A percentile compares a stretch with the other conserved stretches of the same genome.
Evolutionary conservation across 2,113 vertebrate species (phyloP).

Genomic region (Rynchops niger): DNA sequence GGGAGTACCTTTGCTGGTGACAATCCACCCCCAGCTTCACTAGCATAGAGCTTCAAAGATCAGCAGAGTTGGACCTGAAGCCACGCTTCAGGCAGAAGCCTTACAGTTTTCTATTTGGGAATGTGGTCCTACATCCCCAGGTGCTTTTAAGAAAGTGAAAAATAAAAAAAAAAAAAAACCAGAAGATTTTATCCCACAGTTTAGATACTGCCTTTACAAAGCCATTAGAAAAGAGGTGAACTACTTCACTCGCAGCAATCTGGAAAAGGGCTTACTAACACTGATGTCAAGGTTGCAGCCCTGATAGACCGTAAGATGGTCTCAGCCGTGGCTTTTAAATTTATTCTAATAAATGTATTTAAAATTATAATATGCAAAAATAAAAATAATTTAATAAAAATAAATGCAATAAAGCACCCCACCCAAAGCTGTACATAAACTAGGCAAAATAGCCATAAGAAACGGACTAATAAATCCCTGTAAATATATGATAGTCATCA

Average conservation of each 20-base stretch:
- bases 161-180: neutral
- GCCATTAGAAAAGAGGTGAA: neutral
- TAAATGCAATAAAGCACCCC: neutral
- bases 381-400: neutral
- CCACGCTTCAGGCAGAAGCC: neutral
- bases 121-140: neutral
- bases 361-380: too few species aligned
- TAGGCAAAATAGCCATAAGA: neutral
- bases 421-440: neutral
- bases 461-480: neutral
- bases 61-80: neutral
- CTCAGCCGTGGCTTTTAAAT: neutral
- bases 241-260: neutral
- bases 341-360: neutral
- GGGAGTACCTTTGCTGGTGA: neutral
- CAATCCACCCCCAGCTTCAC: neutral
- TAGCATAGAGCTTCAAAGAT: neutral
- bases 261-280: neutral
- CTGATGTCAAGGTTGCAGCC: neutral
- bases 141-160: neutral
- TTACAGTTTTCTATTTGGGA: neutral
- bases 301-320: neutral
- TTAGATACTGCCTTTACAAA: neutral
- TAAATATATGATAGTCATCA: neutral
- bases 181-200: neutral